Base-by-base conservation (phyloP, 2,797 vertebrate species). In the Megalops cyprinoides region DNA sequence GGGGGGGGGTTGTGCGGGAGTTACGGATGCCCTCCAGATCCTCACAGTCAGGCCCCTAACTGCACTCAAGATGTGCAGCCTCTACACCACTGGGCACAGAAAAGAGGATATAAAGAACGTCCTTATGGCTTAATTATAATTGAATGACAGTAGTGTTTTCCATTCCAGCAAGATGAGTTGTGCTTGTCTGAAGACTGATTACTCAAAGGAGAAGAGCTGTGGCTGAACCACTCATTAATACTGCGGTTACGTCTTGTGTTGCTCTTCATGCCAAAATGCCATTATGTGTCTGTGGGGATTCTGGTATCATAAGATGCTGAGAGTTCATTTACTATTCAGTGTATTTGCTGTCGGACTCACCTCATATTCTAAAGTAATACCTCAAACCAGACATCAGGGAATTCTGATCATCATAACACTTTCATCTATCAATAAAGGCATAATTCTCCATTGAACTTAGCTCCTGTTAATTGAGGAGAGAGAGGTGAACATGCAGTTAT, bases 41-140 rank as follows among this genome's bases (percentile, higher is more conserved):
- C 18, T 14, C 12, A 20, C 23, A 31, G 39, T 18, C 5, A 9
- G 18, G 44, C 53, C 42, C 55, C 9, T 60, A 55, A 62, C 73
- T 49, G 71, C 20, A 15, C 5, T 39, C 44, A 7, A 49, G 28
- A 48, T 55, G 48, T 42, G 42, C 56, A 62, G 42, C 44, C 39
- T 39, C 46, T 28, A 31, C 31, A 69, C 48, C n/a, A 39, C 65
- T 46, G n/a, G 37, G 15, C 4, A 5, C n/a, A 46, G 4, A 58
- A 44, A 34, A 55, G 18, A 20, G n/a, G 74, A 71, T 18, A 20
- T 20, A 49, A 48, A 15, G 37, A 58, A 74, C 2, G 9, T 58
- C 39, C 34, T 77, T 44, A 31, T 34, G 39, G 48, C 46, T 79
- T 74, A 78, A 74, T 82, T 60, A 71, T 69, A 78, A 60, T 49